A percentile compares a stretch with the other conserved stretches of the same genome.
Conservation (phyloP, 2,797 vertebrate genomes). For the Darevskia nairensis region DNA sequence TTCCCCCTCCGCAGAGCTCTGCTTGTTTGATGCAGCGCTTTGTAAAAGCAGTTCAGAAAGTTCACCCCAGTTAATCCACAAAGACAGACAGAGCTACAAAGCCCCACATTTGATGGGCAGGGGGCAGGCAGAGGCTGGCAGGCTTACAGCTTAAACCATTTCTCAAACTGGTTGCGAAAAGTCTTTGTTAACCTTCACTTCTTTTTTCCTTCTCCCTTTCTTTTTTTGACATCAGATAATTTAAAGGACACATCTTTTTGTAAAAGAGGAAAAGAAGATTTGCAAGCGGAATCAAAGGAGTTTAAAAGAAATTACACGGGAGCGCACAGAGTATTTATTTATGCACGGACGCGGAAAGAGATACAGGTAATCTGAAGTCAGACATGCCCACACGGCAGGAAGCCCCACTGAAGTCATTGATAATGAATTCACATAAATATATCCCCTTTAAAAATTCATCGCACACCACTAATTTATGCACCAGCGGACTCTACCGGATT, state of each 20-base stretch:
- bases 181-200: conserved; percentile 66
- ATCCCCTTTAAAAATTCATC: too few species aligned
- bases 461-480: not conserved
- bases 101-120: conserved; percentile 64
- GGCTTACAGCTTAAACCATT: conserved; percentile 57
- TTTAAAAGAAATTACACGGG: not conserved
- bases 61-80: conserved; percentile 72
- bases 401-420: too few species aligned
- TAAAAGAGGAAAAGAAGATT: conserved; percentile 40
- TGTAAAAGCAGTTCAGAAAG: conserved; percentile 70
- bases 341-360: conserved; percentile 15
- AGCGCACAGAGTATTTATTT: not conserved
- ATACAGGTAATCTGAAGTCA: not conserved
- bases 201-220: not conserved
- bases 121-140: not conserved
- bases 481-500: not conserved
- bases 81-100: conserved; percentile 70
- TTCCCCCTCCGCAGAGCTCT: conserved; percentile 66
- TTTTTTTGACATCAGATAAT: conserved; percentile 53
- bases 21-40: conserved; percentile 73
- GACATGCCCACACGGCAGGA: not conserved
- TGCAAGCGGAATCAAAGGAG: conserved; percentile 24
- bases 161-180: conserved; percentile 67
- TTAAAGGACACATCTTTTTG: conserved; percentile 52
- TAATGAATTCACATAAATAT: not conserved